A percentile compares a stretch with the other conserved stretches of the same genome.
These are phyloP conservation scores for Silurus asotus DNA, from an alignment of 2,113 vertebrate genomes.

Conservation along the genomic window DNA sequence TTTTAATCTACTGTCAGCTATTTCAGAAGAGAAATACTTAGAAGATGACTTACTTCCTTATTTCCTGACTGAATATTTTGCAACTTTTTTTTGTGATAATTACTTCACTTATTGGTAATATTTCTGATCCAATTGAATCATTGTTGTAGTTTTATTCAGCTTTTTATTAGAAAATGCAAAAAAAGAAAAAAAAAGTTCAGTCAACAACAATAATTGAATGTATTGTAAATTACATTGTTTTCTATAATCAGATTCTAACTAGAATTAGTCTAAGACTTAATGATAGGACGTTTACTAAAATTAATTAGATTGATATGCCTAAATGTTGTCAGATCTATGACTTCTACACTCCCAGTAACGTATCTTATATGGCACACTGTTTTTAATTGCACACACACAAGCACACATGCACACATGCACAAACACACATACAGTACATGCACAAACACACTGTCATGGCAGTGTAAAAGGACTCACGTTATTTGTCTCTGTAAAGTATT, in stretches of 20 bases:
- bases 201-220: background rate
- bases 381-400: no score
- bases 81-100: background rate
- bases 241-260: background rate
- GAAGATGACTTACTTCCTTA: background rate
- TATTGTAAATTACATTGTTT: background rate
- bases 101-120: background rate
- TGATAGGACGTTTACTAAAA: background rate
- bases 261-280: background rate
- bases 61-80: background rate
- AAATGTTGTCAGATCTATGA: no score
- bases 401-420: no score
- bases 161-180: background rate
- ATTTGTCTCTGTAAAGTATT: no score
- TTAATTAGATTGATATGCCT: background rate
- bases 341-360: no score
- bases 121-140: background rate
- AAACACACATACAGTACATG: no score
- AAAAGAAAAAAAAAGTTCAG: background rate
- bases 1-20: background rate
- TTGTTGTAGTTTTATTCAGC: background rate
- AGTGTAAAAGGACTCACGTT: no score
- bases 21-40: background rate
- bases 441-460: no score
- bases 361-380: no score